Evolutionary conservation across 2,113 vertebrate genomes (phyloP).

Genomic region (Nibea albiflora): DNA sequence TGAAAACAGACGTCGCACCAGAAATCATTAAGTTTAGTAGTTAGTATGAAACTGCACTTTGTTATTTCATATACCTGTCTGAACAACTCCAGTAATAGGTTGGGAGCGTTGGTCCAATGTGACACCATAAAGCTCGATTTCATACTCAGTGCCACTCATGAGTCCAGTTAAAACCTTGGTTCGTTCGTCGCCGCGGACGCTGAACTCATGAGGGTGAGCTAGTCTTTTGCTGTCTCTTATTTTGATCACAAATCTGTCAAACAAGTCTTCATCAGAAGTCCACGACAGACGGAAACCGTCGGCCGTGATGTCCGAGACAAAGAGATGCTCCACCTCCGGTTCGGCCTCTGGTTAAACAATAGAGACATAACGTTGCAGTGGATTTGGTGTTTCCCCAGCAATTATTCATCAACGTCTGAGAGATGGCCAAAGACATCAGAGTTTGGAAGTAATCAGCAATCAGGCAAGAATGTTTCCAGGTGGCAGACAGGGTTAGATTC

Average conservation of each 20-base stretch:
- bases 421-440: slow-evolving; percentile 8
- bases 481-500: slow-evolving; percentile 21
- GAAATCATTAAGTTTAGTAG: not conserved
- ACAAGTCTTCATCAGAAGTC: slow-evolving; percentile 91
- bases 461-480: slow-evolving; percentile 34
- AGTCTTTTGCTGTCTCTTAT: slow-evolving; percentile 91
- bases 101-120: slow-evolving; percentile 90
- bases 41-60: slow-evolving; percentile 24
- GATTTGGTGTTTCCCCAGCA: slow-evolving; percentile 11
- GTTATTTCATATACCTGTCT: slow-evolving; percentile 88
- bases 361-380: slow-evolving; percentile 59
- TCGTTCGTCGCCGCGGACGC: slow-evolving; percentile 84
- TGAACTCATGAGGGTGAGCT: slow-evolving; percentile 87
- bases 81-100: slow-evolving; percentile 87
- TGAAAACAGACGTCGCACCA: not conserved
- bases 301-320: slow-evolving; percentile 90
- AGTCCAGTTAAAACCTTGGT: slow-evolving; percentile 90
- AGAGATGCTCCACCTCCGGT: slow-evolving; percentile 95
- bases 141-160: slow-evolving; percentile 92
- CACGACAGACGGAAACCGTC: slow-evolving; percentile 93
- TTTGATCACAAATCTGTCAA: slow-evolving; percentile 95
- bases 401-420: slow-evolving; percentile 21
- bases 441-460: slow-evolving; percentile 33
- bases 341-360: slow-evolving; percentile 90
- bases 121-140: slow-evolving; percentile 93